Percentiles rank a stretch among this genome's conserved stretches.
Evolutionary conservation across 1,140 invertebrate species (phyloP).

Genomic region (Tetragonula clypearis): DNA sequence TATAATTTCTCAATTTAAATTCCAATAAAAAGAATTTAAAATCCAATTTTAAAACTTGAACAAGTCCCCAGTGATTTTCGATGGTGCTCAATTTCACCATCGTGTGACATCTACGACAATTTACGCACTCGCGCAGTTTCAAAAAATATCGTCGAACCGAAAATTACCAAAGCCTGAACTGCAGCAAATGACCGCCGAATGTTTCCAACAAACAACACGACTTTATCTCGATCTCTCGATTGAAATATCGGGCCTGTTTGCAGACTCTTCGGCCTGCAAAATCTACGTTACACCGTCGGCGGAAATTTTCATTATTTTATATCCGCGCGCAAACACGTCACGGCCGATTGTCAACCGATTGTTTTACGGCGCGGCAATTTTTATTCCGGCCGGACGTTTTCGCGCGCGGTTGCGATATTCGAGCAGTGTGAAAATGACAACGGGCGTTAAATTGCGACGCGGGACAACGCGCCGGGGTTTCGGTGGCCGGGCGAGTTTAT

Average conservation of each 20-base stretch:
- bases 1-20: not conserved
- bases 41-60: not conserved
- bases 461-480: not conserved
- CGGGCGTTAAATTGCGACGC: not conserved
- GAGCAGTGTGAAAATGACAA: not conserved
- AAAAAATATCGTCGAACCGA: not conserved
- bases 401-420: not conserved
- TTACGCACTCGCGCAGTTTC: not conserved
- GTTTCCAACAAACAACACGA: not conserved
- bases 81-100: not conserved
- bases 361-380: not conserved
- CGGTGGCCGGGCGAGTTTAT: not conserved
- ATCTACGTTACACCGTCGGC: not conserved
- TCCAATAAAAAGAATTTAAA: not conserved
- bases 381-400: not conserved
- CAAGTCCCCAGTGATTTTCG: not conserved
- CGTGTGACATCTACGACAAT: not conserved
- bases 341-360: not conserved
- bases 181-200: not conserved
- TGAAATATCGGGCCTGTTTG: not conserved
- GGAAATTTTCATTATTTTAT: not conserved
- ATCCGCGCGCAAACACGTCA: not conserved
- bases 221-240: not conserved
- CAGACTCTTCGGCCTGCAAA: not conserved
- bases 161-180: not conserved